Evolutionary conservation across 2,797 vertebrate genomes (phyloP), one percentile per base, ranked within the genome.

Genomic region (Lithobates sylvaticus): DNA sequence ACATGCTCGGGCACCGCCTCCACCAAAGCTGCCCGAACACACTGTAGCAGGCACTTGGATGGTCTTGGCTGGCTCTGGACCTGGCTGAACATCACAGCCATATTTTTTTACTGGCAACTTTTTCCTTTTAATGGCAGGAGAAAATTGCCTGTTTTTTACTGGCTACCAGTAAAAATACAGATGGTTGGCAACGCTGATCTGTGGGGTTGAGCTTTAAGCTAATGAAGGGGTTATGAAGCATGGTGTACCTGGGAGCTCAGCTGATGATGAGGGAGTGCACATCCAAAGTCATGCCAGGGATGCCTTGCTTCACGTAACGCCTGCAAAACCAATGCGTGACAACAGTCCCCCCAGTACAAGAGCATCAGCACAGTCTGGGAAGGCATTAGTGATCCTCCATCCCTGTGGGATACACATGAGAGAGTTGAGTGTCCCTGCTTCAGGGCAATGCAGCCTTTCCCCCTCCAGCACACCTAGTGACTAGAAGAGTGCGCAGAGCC

Each of bases 331-430:
- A 68, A 61, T 34, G 72, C 72, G 21, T 83, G 54, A 75, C 71
- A 64, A 47, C 81, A 58, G 15, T 44, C 81, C 71, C 81, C 71
- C 71, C 81, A n/a, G 21, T 42, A 65, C 36, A 67, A 12, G 18
- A 67, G 71, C 58, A 18, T 47, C 42, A 81, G 65, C 29, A 32
- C 26, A 69, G 65, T 50, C 64, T 21, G 27, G 36, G 68, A 32
- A 75, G 47, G 71, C 67, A 83, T 75, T 29, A 76, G 61, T 76
- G 75, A 76, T 70, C 65, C 74, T 47, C 9, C 74, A 54, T 84
- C 64, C 74, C 65, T 70, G 0, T n/a, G 74, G 74, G 82, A 61
- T 23, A 61, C 26, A 83, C 23, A 67, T 42, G 36, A 83, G n/a
- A 76, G 13, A 61, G n/a, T 72, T 71, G 29, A 21, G 3, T 74